Conservation (phyloP, 2,888 invertebrate species). For the Synergus umbraculus region DNA sequence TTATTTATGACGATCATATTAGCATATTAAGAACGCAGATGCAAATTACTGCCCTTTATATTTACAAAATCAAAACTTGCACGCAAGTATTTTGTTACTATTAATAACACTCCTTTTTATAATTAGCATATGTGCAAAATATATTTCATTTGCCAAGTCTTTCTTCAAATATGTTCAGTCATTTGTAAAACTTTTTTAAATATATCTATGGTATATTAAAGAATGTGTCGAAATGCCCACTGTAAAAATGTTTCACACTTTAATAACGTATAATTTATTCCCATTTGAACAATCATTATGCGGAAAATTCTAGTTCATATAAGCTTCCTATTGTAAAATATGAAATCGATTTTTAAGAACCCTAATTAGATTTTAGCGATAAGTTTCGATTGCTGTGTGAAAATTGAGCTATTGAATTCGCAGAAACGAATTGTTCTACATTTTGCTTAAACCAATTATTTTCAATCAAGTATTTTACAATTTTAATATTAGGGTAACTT, state of each 20-base stretch:
- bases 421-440: not conserved
- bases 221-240: not conserved
- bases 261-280: not conserved
- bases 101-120: not conserved
- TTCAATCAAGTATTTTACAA: not conserved
- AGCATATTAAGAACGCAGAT: not conserved
- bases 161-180: not conserved
- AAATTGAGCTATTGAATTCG: not conserved
- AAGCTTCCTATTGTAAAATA: constrained; percentile 1
- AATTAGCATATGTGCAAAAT: not conserved
- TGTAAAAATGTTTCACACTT: not conserved
- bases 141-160: not conserved
- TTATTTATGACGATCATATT: not conserved
- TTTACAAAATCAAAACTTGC: not conserved
- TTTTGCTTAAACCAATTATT: not conserved
- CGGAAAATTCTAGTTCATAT: not conserved
- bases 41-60: not conserved
- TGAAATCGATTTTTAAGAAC: constrained; percentile 4
- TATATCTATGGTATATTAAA: not conserved
- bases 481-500: no score
- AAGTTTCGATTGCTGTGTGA: not conserved
- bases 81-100: not conserved
- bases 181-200: no score
- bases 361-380: not conserved
- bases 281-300: not conserved